Percentiles rank a stretch among this genome's conserved stretches.
These are phyloP conservation scores for Conus ventricosus DNA, from an alignment of 1,140 invertebrate genomes.

Conservation along the genomic window DNA sequence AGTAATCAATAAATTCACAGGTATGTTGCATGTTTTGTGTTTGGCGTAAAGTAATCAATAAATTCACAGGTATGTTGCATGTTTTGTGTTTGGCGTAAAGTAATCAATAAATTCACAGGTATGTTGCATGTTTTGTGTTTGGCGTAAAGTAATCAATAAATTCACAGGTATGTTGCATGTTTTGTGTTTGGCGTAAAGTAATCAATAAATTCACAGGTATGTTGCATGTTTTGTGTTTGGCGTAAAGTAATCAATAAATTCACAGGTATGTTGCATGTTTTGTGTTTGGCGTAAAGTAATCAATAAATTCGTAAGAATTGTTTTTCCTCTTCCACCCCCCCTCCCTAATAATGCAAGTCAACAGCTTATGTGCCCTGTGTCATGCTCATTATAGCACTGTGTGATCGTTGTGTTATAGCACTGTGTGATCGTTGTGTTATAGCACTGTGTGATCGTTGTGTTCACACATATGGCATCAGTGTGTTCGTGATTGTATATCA, in stretches of 20 bases:
- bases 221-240: neutral
- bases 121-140: constrained; percentile 51
- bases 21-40: constrained; percentile 77
- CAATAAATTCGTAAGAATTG: too few species aligned
- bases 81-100: neutral
- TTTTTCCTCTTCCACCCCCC: too few species aligned
- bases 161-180: constrained; percentile 84
- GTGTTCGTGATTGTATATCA: too few species aligned
- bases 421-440: too few species aligned
- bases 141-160: constrained; percentile 76
- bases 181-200: neutral
- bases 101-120: constrained; percentile 91
- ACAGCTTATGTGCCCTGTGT: too few species aligned
- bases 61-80: constrained; percentile 86
- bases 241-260: constrained; percentile 81
- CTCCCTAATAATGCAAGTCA: too few species aligned
- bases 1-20: constrained; percentile 86
- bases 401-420: too few species aligned
- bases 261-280: constrained; percentile 81
- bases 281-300: neutral
- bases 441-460: too few species aligned
- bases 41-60: constrained; percentile 66
- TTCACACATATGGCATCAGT: too few species aligned
- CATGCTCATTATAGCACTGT: too few species aligned
- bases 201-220: constrained; percentile 91